These are phyloP conservation scores for Probosciger aterrimus DNA, from an alignment of 2,113 vertebrate species.

Conservation along the genomic window DNA sequence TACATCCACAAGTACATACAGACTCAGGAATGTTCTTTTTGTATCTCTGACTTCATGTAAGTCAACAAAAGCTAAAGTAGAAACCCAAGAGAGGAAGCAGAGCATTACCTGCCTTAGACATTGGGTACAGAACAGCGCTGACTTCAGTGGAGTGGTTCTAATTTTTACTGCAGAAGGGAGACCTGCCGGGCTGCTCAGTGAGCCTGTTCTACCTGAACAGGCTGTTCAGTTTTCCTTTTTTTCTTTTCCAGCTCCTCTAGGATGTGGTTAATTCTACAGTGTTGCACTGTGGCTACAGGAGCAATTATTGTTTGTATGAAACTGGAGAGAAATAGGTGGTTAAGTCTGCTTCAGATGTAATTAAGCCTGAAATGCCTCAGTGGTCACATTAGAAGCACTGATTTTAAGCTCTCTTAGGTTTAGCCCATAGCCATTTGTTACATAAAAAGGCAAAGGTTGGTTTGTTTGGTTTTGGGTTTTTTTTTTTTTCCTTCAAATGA, in stretches of 20 bases:
- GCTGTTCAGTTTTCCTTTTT: background rate
- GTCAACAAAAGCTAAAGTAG: background rate
- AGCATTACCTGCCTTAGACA: background rate
- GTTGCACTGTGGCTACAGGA: background rate
- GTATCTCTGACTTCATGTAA: background rate
- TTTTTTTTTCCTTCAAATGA: background rate
- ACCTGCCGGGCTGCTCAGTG: rapidly evolving
- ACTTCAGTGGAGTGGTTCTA: background rate
- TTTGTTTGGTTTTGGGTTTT: background rate
- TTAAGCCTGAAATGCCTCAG: conserved; percentile 56
- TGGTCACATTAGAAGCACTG: conserved; percentile 42
- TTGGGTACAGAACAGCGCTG: background rate
- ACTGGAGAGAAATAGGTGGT: conserved; percentile 40
- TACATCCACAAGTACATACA: background rate
- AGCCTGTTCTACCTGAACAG: background rate
- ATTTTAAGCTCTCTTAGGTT: conserved; percentile 27
- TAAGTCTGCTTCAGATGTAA: conserved; percentile 43
- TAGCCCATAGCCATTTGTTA: conserved; percentile 19
- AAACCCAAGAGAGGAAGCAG: background rate
- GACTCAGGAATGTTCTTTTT: background rate
- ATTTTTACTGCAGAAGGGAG: background rate
- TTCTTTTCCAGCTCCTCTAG: background rate
- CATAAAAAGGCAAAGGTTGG: background rate
- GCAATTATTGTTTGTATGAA: conserved; percentile 42
- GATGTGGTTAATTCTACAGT: conserved; percentile 55